Base-by-base conservation (phyloP, 2,888 invertebrate genomes). In the Hirtodrosophila trivittata region DNA sequence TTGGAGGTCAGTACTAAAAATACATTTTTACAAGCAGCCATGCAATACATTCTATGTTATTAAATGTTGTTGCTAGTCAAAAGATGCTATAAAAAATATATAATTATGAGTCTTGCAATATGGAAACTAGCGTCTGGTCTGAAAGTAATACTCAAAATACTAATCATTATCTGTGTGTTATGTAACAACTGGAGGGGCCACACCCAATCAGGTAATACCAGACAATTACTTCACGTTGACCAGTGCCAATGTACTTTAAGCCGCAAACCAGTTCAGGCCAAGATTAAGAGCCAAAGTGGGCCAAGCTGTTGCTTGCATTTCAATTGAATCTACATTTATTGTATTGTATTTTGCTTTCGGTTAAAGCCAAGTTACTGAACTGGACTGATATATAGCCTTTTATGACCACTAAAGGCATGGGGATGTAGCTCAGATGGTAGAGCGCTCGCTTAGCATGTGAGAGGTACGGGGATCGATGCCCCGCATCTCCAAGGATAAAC, bases 391-490 rank as follows among this genome's bases (percentile, higher is more conserved):
- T 64, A 26, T 13, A 3, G 16, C 33, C 52, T 30, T 38, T 76
- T 51, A 12, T 38, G 18, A 14, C 1, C 8, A 3, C 8, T 1
- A 3, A 10, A 3, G 30, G 62, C 25, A 66, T 16, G 90, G 89
- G 89, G 90, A 90, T 89, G 89, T 90, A 90, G 90, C 90, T 89
- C 89, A 89, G 89, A 89, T 89, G 89, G 89, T 89, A 89, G 90
- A 89, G 90, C 89, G 90, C 89, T 89, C 89, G 90, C 89, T 89
- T 89, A 89, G 90, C 90, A 89, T 89, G 89, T 89, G 90, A 89
- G 89, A 89, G 89, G 89, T 90, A 89, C 90, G 90, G 90, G 89
- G 90, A 90, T 90, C 90, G 83, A 90, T 89, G 83, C 89, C 89
- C 90, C 87, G 90, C 90, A 89, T 89, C 89, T 89, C 89, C 90